Base-by-base conservation (phyloP, 1,140 invertebrate genomes). In the Agrypnia vestita region DNA sequence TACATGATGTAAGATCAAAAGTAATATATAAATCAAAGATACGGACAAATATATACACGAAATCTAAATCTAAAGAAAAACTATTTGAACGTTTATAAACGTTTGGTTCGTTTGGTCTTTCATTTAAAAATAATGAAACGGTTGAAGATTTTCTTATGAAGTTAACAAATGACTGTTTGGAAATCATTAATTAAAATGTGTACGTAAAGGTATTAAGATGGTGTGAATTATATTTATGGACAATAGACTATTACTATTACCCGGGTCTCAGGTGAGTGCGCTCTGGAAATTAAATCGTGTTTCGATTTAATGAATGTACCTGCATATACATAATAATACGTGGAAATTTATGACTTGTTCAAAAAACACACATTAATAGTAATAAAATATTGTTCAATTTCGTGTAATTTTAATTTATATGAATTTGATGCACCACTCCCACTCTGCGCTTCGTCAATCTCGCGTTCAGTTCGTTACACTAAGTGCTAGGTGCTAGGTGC, bases 361-460 rank as follows among this genome's bases (percentile, higher is more conserved):
- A 35, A 35, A 35, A 35, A 43, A 19, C 11, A 64, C 19, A 43
- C 35, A 35, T 25, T 64, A 64, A 51, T 51, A 13, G 8, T 51
- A 51, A 51, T 51, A 12, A 64, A n/a, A 25, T 35, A 64, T 64
- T 64, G 61, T 64, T 64, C 35, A 19, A n/a, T 64, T 64, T 13
- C 25, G 21, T 64, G 25, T 43, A 51, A 13, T 64, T 64, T 64
- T 43, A 43, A 64, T 64, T 64, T 13, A 64, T 64, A 25, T 64
- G 61, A 64, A 35, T 64, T 35, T 6, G 25, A 6, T 35, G 25
- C 25, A 35, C 25, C 25, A 35, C 25, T 35, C 25, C 25, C 6
- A 35, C 25, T 35, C 25, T 35, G 25, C 25, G 25, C 25, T 35
- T 35, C 25, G 25, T 35, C 25, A 35, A 35, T 6, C 25, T 35